Percentiles rank a stretch among this genome's conserved stretches.
phyloP scores from a whole-genome alignment of 2,797 vertebrate genomes.

The Rhodeus uyekii region DNA sequence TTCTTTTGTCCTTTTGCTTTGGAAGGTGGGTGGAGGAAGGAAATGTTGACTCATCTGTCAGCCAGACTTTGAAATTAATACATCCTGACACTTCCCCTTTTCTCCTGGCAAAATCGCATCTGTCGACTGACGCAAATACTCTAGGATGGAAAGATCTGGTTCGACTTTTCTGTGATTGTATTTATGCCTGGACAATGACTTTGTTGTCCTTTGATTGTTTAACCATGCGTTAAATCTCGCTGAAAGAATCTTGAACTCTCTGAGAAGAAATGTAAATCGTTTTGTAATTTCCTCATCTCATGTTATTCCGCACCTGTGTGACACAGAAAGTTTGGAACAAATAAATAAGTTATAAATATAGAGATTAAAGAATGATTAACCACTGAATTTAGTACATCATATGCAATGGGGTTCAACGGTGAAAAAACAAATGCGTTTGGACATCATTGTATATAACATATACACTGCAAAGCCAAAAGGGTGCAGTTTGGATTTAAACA shows the following conservation, averaged over 20 bases:
- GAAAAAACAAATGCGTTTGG: not conserved
- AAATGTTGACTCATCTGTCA: slow-evolving; percentile 51
- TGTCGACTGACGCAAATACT: slow-evolving; percentile 42
- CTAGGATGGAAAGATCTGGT: slow-evolving; percentile 13
- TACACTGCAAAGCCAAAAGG: no score
- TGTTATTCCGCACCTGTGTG: no score
- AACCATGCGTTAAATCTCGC: not conserved
- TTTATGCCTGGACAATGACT: not conserved
- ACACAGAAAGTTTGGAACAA: no score
- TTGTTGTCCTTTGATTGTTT: slow-evolving; percentile 4
- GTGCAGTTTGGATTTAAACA: no score
- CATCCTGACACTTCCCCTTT: slow-evolving; percentile 44
- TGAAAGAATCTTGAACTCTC: slow-evolving; percentile 3
- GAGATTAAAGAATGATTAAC: not conserved
- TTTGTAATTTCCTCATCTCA: no score
- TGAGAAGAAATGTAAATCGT: not conserved
- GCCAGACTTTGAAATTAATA: slow-evolving; percentile 51
- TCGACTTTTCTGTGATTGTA: slow-evolving; percentile 16
- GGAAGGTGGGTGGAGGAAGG: slow-evolving; percentile 36
- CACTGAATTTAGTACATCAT: not conserved
- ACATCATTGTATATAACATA: not conserved
- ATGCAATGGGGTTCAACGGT: not conserved
- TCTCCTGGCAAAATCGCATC: slow-evolving; percentile 46
- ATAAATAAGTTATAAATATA: no score
- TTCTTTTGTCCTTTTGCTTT: slow-evolving; percentile 49